Percentiles rank a stretch among this genome's conserved stretches.
Evolutionary conservation across 2,113 vertebrate species (phyloP).

Genomic region (Leucosticte australis): DNA sequence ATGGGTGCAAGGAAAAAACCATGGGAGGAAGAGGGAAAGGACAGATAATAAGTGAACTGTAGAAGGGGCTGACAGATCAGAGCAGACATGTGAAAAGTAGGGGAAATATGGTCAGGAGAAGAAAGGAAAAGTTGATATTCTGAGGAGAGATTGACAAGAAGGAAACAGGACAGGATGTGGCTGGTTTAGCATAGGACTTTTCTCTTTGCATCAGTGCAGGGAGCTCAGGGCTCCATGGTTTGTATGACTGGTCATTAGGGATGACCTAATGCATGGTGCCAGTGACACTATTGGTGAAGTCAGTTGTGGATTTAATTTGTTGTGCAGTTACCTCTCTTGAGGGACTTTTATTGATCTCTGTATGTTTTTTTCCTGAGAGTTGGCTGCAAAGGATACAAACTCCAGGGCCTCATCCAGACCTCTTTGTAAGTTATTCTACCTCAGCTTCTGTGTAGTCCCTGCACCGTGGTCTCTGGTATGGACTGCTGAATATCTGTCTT

Average conservation of each 20-base stretch:
- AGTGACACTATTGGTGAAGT: not conserved
- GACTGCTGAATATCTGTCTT: not conserved
- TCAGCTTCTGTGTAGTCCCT: not conserved
- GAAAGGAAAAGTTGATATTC: not conserved
- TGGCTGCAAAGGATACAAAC: not conserved
- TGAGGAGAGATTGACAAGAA: not conserved
- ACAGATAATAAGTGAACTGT: not conserved
- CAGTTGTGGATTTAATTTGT: not conserved
- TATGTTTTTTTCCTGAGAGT: not conserved
- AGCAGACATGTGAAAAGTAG: not conserved
- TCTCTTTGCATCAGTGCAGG: not conserved
- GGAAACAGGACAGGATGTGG: not conserved
- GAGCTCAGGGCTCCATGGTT: not conserved
- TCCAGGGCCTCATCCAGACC: not conserved
- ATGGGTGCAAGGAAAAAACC: not conserved
- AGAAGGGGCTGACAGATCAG: not conserved
- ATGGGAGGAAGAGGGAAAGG: not conserved
- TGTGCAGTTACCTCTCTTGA: not conserved
- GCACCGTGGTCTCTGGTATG: not conserved
- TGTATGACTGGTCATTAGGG: not conserved
- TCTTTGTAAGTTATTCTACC: not conserved
- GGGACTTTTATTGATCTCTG: not conserved
- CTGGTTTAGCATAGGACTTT: not conserved
- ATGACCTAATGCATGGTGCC: not conserved
- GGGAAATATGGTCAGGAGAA: not conserved